A percentile compares a stretch with the other conserved stretches of the same genome.
Evolutionary conservation across 2,797 vertebrate species (phyloP).

Genomic region (Enteromius afrohamiltoni): DNA sequence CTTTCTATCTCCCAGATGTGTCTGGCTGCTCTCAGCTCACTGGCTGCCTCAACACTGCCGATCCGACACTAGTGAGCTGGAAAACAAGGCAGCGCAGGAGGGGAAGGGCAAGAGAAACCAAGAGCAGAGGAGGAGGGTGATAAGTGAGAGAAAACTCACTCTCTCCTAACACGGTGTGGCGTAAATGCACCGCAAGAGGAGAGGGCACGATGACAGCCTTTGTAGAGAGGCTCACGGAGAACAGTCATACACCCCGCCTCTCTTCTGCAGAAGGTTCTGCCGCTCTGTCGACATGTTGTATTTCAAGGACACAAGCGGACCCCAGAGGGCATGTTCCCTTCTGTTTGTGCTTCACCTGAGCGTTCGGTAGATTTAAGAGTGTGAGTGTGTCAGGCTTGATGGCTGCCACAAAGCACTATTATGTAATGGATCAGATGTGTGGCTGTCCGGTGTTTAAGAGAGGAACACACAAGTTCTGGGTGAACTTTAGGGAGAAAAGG

Average conservation of each 20-base stretch:
- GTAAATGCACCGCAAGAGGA: constrained; percentile 1
- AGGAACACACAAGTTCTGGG: constrained; percentile 11
- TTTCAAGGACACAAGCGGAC: constrained; percentile 31
- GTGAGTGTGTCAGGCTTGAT: neutral
- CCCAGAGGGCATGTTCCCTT: constrained; percentile 9
- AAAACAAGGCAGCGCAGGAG: constrained; percentile 45
- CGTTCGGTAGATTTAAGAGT: neutral
- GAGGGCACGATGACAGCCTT: neutral
- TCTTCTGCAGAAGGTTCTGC: constrained; percentile 19
- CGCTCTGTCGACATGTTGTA: neutral
- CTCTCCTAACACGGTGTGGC: constrained; percentile 26
- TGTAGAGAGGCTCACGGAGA: neutral
- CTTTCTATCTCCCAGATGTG: constrained; percentile 1
- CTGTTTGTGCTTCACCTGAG: constrained; percentile 3
- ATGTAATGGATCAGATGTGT: constrained; percentile 40
- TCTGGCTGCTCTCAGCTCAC: constrained; percentile 26
- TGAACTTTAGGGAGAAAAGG: neutral
- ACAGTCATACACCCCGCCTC: neutral
- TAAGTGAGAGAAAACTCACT: constrained; percentile 37
- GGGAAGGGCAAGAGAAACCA: constrained; percentile 28
- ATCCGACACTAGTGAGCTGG: constrained; percentile 59
- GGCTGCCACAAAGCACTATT: constrained; percentile 41
- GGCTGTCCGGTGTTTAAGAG: constrained; percentile 31
- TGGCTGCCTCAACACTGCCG: constrained; percentile 36
- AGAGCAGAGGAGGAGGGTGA: constrained; percentile 35